Evolutionary conservation across 2,888 invertebrate genomes (phyloP), one percentile per base, ranked within the genome.

Genomic region (Caenorhabditis sp.): DNA sequence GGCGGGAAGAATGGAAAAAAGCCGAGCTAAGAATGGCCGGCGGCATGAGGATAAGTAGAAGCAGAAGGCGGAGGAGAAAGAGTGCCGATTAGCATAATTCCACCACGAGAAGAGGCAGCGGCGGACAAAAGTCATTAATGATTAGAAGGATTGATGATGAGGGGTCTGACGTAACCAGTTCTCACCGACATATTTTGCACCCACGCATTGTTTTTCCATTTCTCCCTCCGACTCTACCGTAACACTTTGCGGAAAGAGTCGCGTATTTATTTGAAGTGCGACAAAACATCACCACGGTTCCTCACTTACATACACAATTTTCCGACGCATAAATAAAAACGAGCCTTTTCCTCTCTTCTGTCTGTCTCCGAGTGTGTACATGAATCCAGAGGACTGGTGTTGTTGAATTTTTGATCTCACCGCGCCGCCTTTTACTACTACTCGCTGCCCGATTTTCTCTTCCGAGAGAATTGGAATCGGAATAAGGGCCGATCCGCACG

Each of bases 81-180:
- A 41, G 35, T 39, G 43, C 39, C 58, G 46, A 68, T 68, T 68
- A 68, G 68, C 68, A 68, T 68, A 68, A 68, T 68, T 68, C 58
- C 52, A 20, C 27, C n/a, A n/a, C n/a, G n/a, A n/a, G n/a, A 53
- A 52, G 11, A 62, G 11, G 43, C 13, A 35, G 37, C n/a, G 27
- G 20, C 24, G 43, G 39, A 45, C 52, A 62, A 41, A 26, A 55
- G 37, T 26, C 56, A 56, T 32, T 50, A 8, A 56, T 66, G 66
- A 66, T 66, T 56, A 66, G 27, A 11, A n/a, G 56, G 48, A 50
- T 56, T 17, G 48, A 66, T 65, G 35, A 48, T 9, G 26, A 7
- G 20, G 35, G 30, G 20, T 30, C 15, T 26, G 61, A 48, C 35
- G 27, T 32, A 52, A 62, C 52, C 62, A 52, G 62, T 62, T 62